These are phyloP conservation scores for Agrilus planipennis DNA, from an alignment of 1,140 invertebrate species.

Conservation along the genomic window DNA sequence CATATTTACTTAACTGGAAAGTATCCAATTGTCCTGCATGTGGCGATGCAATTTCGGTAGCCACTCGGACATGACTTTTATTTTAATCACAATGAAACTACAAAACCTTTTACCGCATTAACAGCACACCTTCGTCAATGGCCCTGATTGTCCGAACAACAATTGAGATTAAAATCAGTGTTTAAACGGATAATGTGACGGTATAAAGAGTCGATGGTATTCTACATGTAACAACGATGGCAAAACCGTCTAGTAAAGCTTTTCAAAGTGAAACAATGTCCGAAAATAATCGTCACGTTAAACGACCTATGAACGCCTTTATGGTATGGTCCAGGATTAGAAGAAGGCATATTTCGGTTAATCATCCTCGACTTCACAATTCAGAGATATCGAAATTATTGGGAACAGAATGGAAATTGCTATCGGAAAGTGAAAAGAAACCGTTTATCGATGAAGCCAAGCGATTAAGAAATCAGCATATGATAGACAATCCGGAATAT, in stretches of 20 bases:
- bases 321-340: constrained; percentile 60
- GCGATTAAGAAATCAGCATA: constrained; percentile 55
- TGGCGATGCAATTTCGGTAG: too few species aligned
- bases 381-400: constrained; percentile 64
- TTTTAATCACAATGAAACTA: constrained; percentile 5
- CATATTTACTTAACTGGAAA: too few species aligned
- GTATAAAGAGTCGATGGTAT: too few species aligned
- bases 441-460: constrained; percentile 81
- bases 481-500: constrained; percentile 63
- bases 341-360: constrained; percentile 61
- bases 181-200: too few species aligned
- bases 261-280: too few species aligned
- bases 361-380: constrained; percentile 72
- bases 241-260: too few species aligned
- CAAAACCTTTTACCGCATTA: constrained; percentile 7
- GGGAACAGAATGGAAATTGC: constrained; percentile 55
- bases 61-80: constrained; percentile 4
- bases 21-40: too few species aligned
- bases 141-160: constrained; percentile 24
- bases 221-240: too few species aligned
- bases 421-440: constrained; percentile 52
- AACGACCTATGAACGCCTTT: constrained; percentile 58
- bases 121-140: constrained; percentile 23
- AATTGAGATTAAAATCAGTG: constrained; percentile 29
- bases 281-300: constrained; percentile 36